Evolutionary conservation across 2,113 vertebrate genomes (phyloP).

Genomic region (Mesembrinibis cayennensis): DNA sequence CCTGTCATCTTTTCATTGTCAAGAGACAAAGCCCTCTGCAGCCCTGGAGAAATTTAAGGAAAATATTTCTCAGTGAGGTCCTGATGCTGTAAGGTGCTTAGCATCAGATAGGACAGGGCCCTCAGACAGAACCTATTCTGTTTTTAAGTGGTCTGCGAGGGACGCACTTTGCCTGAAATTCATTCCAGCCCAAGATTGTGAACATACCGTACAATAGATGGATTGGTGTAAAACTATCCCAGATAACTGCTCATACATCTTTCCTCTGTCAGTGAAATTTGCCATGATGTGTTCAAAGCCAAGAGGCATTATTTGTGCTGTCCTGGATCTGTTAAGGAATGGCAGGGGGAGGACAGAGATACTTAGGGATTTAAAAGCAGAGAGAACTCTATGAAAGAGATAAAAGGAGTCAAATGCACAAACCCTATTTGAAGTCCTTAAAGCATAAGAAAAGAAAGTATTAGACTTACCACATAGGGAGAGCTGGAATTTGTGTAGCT

Average conservation of each 20-base stretch:
- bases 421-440: slow-evolving; percentile 72
- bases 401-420: slow-evolving; percentile 72
- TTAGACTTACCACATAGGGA: slow-evolving; percentile 71
- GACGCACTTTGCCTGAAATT: slow-evolving; percentile 45
- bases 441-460: slow-evolving; percentile 69
- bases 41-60: slow-evolving; percentile 10
- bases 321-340: slow-evolving; percentile 71
- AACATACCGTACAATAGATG: slow-evolving; percentile 61
- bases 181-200: slow-evolving; percentile 57
- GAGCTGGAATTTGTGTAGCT: slow-evolving; percentile 67
- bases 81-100: slow-evolving; percentile 58
- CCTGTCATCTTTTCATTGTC: slow-evolving; percentile 52
- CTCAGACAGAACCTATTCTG: slow-evolving; percentile 56
- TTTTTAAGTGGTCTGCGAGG: slow-evolving; percentile 34
- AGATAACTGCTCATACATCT: slow-evolving; percentile 69
- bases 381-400: slow-evolving; percentile 70
- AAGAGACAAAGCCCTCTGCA: background rate
- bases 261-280: slow-evolving; percentile 66
- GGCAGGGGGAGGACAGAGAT: slow-evolving; percentile 68
- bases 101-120: slow-evolving; percentile 37
- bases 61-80: slow-evolving; percentile 7
- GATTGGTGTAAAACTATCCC: slow-evolving; percentile 71
- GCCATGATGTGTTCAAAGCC: slow-evolving; percentile 69
- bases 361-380: slow-evolving; percentile 70
- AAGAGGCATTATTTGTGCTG: slow-evolving; percentile 71